phyloP scores from a whole-genome alignment of 1,140 invertebrate genomes.

The Drosophila gunungcola region DNA sequence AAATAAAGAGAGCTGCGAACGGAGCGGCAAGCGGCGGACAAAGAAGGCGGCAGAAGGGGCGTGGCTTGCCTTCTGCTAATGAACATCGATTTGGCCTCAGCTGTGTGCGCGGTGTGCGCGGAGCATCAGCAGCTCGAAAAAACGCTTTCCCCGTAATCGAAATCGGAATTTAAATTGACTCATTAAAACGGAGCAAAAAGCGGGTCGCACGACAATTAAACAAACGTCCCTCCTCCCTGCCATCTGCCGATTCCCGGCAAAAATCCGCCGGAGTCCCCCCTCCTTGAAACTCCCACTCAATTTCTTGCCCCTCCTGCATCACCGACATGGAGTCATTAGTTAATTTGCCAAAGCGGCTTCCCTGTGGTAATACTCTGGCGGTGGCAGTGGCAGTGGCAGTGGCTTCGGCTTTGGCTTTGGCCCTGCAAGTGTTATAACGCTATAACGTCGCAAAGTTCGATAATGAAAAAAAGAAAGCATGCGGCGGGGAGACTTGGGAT shows the following conservation, averaged over 20 bases:
- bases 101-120: conserved; percentile 11
- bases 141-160: conserved; percentile 68
- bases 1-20: conserved; percentile 20
- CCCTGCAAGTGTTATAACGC: conserved; percentile 16
- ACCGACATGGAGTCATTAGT: conserved; percentile 73
- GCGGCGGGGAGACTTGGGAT: not conserved
- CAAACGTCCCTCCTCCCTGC: conserved; percentile 46
- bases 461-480: conserved; percentile 24
- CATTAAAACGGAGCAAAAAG: conserved; percentile 80
- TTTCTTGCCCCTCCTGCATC: conserved; percentile 23
- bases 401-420: conserved; percentile 10
- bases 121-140: conserved; percentile 30
- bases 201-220: conserved; percentile 80
- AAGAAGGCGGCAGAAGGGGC: not conserved
- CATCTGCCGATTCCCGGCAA: conserved; percentile 3
- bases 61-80: conserved; percentile 64
- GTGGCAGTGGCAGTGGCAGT: not conserved
- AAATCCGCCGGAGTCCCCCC: not conserved
- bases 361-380: conserved; percentile 44
- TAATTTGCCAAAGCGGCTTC: conserved; percentile 73
- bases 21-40: not conserved
- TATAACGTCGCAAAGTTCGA: conserved; percentile 28
- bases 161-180: conserved; percentile 83
- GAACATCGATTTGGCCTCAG: conserved; percentile 78
- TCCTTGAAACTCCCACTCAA: not conserved